A percentile compares a stretch with the other conserved stretches of the same genome.
Conservation (phyloP, 64 coral and sea anemone species). For the Cladopsammia gracilis region DNA sequence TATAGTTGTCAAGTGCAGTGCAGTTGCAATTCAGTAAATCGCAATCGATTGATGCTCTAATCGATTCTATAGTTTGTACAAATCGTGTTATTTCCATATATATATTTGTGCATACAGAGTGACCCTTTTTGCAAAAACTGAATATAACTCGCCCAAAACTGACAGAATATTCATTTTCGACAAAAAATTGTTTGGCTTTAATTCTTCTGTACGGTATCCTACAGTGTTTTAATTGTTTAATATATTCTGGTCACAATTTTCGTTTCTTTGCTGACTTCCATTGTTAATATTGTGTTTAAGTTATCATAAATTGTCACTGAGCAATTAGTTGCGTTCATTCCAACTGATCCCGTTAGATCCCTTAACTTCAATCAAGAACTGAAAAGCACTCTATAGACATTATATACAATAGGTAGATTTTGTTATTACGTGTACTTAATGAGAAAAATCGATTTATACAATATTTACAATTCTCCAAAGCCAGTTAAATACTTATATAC, state of each 20-base stretch:
- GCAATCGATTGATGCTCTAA: too few species aligned
- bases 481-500: background rate
- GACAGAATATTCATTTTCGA: too few species aligned
- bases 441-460: constrained; percentile 1
- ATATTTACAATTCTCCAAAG: constrained; percentile 25
- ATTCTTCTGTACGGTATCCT: too few species aligned
- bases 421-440: background rate
- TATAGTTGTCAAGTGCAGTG: too few species aligned
- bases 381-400: background rate
- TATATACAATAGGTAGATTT: background rate
- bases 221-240: background rate
- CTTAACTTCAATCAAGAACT: background rate
- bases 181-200: too few species aligned
- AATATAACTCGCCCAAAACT: too few species aligned
- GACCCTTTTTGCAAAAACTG: too few species aligned
- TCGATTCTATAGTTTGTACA: too few species aligned
- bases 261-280: background rate
- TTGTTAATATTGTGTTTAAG: background rate
- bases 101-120: too few species aligned
- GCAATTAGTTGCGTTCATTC: background rate
- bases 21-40: too few species aligned
- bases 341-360: background rate
- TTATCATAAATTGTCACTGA: background rate
- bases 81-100: too few species aligned
- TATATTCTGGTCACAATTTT: background rate